Conservation (phyloP, 1,140 invertebrate species). For the Rhopalosiphum maidis region DNA sequence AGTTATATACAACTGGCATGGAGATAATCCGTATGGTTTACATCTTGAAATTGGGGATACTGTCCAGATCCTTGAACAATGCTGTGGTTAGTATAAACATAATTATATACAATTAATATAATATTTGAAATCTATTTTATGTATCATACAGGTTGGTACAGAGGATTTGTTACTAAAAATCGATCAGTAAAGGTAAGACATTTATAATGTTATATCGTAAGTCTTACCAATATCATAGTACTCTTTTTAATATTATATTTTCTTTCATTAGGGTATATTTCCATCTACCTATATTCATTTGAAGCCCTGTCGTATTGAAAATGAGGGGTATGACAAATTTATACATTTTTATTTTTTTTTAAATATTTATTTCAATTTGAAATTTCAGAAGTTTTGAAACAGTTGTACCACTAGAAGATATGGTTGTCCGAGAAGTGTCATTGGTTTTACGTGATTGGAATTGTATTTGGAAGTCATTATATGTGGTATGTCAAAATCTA, state of each 20-base stretch:
- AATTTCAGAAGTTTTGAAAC: constrained; percentile 70
- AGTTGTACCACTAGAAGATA: constrained; percentile 79
- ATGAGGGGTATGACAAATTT: constrained; percentile 39
- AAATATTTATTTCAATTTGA: constrained; percentile 58
- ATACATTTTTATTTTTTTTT: neutral
- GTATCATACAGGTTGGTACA: constrained; percentile 77
- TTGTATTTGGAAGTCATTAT: constrained; percentile 87
- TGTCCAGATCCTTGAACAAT: constrained; percentile 89
- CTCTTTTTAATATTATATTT: neutral
- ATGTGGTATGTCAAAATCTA: constrained; percentile 74
- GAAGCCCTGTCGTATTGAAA: constrained; percentile 53
- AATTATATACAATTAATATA: neutral
- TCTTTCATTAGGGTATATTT: constrained; percentile 41
- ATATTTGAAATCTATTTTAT: constrained; percentile 55
- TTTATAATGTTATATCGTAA: neutral
- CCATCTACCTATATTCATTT: constrained; percentile 49
- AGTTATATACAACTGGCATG: constrained; percentile 91
- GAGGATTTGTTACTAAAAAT: constrained; percentile 83
- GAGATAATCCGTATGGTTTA: constrained; percentile 80
- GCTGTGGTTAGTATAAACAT: constrained; percentile 68
- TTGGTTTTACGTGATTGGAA: constrained; percentile 92
- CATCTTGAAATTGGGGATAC: constrained; percentile 89
- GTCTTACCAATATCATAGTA: neutral
- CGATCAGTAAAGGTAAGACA: constrained; percentile 71
- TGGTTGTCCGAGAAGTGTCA: constrained; percentile 88